phyloP scores from a whole-genome alignment of 2,797 vertebrate genomes.

The Threskiornis aethiopicus region DNA sequence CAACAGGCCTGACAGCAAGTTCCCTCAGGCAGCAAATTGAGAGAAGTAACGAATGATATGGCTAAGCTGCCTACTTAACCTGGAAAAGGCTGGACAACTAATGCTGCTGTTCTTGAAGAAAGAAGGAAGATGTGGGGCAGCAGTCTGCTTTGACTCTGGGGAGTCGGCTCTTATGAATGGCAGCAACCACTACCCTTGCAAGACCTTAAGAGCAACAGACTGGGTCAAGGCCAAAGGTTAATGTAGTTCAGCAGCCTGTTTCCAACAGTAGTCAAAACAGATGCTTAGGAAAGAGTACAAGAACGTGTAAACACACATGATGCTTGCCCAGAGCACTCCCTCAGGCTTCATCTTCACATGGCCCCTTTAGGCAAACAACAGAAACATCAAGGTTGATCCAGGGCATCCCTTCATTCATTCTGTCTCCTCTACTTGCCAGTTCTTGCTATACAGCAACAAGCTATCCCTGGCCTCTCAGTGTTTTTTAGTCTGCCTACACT shows the following conservation, averaged over 20 bases:
- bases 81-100: background rate
- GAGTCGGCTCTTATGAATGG: background rate
- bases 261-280: conserved; percentile 32
- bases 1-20: background rate
- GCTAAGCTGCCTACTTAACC: background rate
- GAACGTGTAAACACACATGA: background rate
- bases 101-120: background rate
- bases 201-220: background rate
- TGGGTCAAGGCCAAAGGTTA: conserved; percentile 22
- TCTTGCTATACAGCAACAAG: background rate
- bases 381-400: background rate
- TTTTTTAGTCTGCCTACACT: background rate
- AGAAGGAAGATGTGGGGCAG: background rate
- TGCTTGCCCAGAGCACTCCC: background rate
- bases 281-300: background rate
- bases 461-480: background rate
- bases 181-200: background rate
- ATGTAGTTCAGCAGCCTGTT: background rate
- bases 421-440: background rate
- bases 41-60: background rate
- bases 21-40: background rate
- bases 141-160: background rate
- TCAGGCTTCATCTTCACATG: background rate
- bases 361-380: background rate
- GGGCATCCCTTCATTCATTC: background rate